A percentile compares a stretch with the other conserved stretches of the same genome.
Evolutionary conservation across 1,140 invertebrate species (phyloP).

Genomic region (Saccostrea glomerata): DNA sequence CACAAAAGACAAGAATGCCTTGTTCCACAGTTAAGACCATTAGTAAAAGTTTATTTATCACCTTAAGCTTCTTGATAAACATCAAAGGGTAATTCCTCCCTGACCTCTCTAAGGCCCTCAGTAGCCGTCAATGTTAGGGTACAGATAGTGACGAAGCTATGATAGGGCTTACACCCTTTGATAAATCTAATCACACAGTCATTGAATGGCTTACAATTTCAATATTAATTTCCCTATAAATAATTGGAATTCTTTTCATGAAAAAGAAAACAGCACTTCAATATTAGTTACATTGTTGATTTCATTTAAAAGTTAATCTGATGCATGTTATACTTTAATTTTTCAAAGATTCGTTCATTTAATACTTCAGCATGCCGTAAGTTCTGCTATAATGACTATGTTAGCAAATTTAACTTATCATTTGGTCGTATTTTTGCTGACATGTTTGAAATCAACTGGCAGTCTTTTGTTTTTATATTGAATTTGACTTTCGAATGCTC

Average conservation of each 20-base stretch:
- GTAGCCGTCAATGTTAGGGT: neutral
- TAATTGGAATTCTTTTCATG: neutral
- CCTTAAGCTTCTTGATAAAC: slow-evolving; percentile 33
- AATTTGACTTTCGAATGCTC: too few species aligned
- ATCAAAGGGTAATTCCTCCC: slow-evolving; percentile 22
- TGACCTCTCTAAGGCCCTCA: neutral
- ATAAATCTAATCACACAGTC: neutral
- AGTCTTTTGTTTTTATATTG: too few species aligned
- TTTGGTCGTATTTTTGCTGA: too few species aligned
- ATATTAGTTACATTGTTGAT: too few species aligned
- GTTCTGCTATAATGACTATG: too few species aligned
- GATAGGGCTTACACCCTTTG: neutral
- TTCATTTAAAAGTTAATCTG: too few species aligned
- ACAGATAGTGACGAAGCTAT: slow-evolving; percentile 3
- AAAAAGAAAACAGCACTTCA: too few species aligned
- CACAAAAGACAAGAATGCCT: slow-evolving; percentile 6
- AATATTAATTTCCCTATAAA: neutral
- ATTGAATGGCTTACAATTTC: neutral
- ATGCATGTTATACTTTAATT: too few species aligned
- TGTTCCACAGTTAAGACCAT: slow-evolving; percentile 11
- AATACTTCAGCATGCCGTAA: too few species aligned
- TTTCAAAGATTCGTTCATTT: too few species aligned
- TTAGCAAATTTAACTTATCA: too few species aligned
- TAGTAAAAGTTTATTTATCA: slow-evolving; percentile 33
- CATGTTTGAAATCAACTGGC: too few species aligned